Conservation (phyloP, 2,113 vertebrate species). For the Gallinago media region DNA sequence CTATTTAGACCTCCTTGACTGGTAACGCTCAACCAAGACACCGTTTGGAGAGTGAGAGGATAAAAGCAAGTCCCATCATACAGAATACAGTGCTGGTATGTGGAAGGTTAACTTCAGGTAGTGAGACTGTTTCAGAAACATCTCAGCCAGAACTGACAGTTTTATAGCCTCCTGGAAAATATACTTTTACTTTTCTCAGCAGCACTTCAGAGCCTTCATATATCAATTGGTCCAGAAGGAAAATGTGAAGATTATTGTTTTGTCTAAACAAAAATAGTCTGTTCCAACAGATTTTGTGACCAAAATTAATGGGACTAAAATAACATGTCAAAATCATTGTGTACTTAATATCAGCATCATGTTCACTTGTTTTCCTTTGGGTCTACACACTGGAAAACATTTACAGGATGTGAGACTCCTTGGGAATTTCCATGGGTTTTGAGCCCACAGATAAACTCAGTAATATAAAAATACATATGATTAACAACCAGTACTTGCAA, state of each 20-base stretch:
- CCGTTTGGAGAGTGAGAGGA: neutral
- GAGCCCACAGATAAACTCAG: neutral
- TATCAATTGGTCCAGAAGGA: neutral
- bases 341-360: neutral
- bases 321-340: neutral
- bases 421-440: neutral
- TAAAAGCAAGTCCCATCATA: neutral
- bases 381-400: neutral
- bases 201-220: slow-evolving; percentile 27
- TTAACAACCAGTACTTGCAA: neutral
- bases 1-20: neutral
- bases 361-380: neutral
- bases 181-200: slow-evolving; percentile 25
- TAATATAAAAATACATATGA: neutral
- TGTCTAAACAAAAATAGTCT: neutral
- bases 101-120: neutral
- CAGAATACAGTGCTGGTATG: neutral
- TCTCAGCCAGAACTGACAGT: slow-evolving; percentile 1
- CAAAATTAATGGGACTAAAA: neutral
- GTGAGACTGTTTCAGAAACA: neutral
- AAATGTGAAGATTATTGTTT: neutral
- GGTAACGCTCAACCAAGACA: neutral
- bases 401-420: neutral
- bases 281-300: neutral
- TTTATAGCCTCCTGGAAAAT: slow-evolving; percentile 44